Evolutionary conservation across 2,113 vertebrate genomes (phyloP).

Genomic region (Gasterosteus nipponicus): DNA sequence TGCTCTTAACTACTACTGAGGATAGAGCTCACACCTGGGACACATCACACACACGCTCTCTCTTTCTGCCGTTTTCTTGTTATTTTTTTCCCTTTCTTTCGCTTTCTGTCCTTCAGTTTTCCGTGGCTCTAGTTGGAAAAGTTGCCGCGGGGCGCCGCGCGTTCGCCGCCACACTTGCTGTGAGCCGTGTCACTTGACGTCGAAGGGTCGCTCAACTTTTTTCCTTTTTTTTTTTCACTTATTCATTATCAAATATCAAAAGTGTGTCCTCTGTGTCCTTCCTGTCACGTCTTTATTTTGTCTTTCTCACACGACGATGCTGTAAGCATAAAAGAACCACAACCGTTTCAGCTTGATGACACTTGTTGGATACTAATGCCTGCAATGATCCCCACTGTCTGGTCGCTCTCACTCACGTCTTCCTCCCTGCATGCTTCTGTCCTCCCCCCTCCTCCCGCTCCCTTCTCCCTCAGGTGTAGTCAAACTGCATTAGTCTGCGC

Average conservation of each 20-base stretch:
- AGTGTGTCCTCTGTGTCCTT: constrained; percentile 37
- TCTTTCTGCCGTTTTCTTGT: constrained; percentile 8
- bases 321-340: constrained; percentile 62
- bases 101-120: not conserved
- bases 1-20: constrained; percentile 69
- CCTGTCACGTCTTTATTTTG: constrained; percentile 38
- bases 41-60: constrained; percentile 49
- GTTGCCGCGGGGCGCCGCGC: not conserved
- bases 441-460: constrained; percentile 1
- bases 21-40: constrained; percentile 73
- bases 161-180: constrained; percentile 9
- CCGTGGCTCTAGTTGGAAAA: constrained; percentile 6
- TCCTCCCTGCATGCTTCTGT: constrained; percentile 3
- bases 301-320: constrained; percentile 2
- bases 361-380: constrained; percentile 45
- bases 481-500: constrained; percentile 58
- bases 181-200: constrained; percentile 30
- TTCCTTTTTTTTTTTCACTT: constrained; percentile 40
- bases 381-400: constrained; percentile 22
- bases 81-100: constrained; percentile 22
- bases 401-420: constrained; percentile 21
- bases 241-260: constrained; percentile 55
- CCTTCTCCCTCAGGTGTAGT: constrained; percentile 58
- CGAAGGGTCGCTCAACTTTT: constrained; percentile 28
- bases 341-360: constrained; percentile 51